Evolutionary conservation across 1,140 invertebrate genomes (phyloP).

Genomic region (Neodiprion lecontei): DNA sequence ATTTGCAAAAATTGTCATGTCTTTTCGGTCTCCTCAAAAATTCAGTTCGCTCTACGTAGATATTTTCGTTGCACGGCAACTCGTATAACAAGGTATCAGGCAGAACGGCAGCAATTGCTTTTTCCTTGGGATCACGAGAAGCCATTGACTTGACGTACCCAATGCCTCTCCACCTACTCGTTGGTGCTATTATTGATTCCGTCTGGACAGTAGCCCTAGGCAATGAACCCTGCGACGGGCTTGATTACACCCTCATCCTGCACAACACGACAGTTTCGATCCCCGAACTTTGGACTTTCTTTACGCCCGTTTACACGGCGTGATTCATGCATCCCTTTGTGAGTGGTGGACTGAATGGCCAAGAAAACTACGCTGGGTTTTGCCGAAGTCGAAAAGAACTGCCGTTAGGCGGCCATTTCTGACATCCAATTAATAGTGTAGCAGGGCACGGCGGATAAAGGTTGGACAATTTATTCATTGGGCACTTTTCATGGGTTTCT

Average conservation of each 20-base stretch:
- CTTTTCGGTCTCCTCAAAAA: too few relatives aligned
- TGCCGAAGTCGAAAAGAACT: too few relatives aligned
- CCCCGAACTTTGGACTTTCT: background rate
- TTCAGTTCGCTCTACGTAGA: too few relatives aligned
- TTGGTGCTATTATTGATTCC: slow-evolving; percentile 40
- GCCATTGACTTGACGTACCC: slow-evolving; percentile 12
- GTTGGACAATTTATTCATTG: too few relatives aligned
- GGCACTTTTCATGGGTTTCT: too few relatives aligned
- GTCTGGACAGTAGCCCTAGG: slow-evolving; percentile 32
- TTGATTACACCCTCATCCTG: slow-evolving; percentile 1
- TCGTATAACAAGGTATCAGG: slow-evolving; percentile 20
- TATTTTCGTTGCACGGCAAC: slow-evolving; percentile 8
- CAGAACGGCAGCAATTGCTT: slow-evolving; percentile 19
- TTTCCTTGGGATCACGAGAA: background rate
- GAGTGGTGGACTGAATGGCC: too few relatives aligned
- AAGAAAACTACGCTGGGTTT: too few relatives aligned
- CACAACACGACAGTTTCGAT: background rate
- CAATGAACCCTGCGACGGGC: background rate
- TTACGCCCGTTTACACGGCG: background rate
- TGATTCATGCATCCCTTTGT: background rate
- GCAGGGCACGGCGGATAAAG: too few relatives aligned
- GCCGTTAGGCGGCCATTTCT: too few relatives aligned
- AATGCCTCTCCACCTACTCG: background rate
- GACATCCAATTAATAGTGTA: too few relatives aligned
- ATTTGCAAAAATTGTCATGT: too few relatives aligned